Base-by-base conservation (phyloP, 1,140 invertebrate genomes). In the Spodoptera litura region DNA sequence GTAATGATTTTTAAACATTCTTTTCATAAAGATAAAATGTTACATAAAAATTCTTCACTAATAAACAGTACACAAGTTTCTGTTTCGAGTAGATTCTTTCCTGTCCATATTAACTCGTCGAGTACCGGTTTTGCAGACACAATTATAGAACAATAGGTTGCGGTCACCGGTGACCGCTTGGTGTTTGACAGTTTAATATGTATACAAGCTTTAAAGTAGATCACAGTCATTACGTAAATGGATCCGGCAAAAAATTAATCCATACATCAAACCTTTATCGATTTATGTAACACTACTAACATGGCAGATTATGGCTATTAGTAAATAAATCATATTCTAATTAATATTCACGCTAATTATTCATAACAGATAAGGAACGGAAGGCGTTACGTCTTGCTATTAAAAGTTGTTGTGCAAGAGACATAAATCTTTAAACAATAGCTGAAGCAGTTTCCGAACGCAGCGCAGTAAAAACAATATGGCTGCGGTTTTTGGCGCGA, bases 211-310 rank as follows among this genome's bases (percentile, higher is more conserved):
- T 6, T 3, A 44, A 64, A 64, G n/a, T 64, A 49, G 61, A 64
- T 8, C 35, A 64, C 9, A 44, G 20, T 8, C 44, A 31, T 64
- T 64, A 64, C 53, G n/a, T 73, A 49, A 73, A 44, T 25, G 11
- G 12, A 62, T 27, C 15, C 27, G 11, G 11, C 15, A 15, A 62
- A 52, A 13, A 68, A 52, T 61, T 52, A 38, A 62, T 15, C 20
- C 13, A 62, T 59, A 73, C 35, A 62, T 62, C 59, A 64, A 51
- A 8, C 2, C n/a, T 20, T 64, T 44, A 49, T 64, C 38, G 13
- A 44, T 75, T 44, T 75, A 75, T 25, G 59, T 64, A 75, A 75
- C 49, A 31, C 59, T 6, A 52, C 55, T 56, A n/a, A 13, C 35
- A 62, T 52, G 49, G 13, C 38, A 13, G 51, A 44, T 74, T 74